Evolutionary conservation across 2,797 vertebrate species (phyloP).

Genomic region (Merluccius polli): DNA sequence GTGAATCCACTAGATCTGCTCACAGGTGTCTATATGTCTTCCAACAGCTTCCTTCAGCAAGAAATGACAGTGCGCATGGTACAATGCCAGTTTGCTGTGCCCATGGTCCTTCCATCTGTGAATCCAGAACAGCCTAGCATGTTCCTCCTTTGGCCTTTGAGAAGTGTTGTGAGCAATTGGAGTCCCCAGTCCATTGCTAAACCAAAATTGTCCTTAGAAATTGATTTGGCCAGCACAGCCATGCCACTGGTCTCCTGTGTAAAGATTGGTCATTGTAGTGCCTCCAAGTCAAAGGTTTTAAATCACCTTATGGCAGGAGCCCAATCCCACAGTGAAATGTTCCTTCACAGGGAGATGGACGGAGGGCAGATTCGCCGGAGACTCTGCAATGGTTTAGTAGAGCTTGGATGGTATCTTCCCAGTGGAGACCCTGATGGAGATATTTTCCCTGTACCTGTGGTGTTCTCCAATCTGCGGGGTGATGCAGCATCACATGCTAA

Average conservation of each 20-base stretch:
- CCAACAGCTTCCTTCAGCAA: constrained; percentile 77
- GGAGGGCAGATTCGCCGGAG: constrained; percentile 62
- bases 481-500: constrained; percentile 67
- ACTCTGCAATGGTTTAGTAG: constrained; percentile 73
- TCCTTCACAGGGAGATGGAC: constrained; percentile 73
- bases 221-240: constrained; percentile 62
- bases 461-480: constrained; percentile 76
- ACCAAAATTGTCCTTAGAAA: constrained; percentile 49
- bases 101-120: constrained; percentile 72
- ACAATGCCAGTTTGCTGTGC: constrained; percentile 81
- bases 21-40: constrained; percentile 72
- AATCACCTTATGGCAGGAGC: constrained; percentile 66
- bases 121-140: constrained; percentile 49
- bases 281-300: constrained; percentile 80
- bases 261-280: constrained; percentile 57
- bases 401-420: constrained; percentile 78
- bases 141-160: constrained; percentile 78
- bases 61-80: constrained; percentile 77
- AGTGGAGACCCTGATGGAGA: constrained; percentile 57
- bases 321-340: constrained; percentile 59
- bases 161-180: constrained; percentile 72
- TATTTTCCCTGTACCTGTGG: constrained; percentile 68
- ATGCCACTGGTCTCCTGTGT: constrained; percentile 70
- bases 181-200: constrained; percentile 45
- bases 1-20: constrained; percentile 77